Conservation (phyloP, 23 tunicate genomes). For the Diplosoma virens region DNA sequence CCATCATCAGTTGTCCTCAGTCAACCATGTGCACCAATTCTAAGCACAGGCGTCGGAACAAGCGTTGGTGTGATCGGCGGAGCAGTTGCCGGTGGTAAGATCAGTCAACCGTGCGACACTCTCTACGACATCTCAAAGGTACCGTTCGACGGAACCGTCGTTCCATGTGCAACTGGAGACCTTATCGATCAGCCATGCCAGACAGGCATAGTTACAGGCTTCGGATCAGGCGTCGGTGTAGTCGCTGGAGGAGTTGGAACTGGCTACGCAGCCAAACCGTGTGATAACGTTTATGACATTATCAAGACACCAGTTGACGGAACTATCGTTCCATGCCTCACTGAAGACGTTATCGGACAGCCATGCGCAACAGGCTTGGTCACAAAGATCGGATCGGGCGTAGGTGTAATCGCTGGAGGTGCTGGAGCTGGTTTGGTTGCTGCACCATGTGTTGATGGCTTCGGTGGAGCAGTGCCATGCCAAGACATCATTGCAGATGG, state of each 20-base stretch:
- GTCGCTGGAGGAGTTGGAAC: not conserved
- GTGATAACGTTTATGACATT: not conserved
- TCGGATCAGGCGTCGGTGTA: not conserved
- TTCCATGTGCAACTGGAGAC: not conserved
- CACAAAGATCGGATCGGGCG: too few relatives aligned
- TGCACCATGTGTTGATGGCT: too few relatives aligned
- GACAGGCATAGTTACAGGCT: not conserved
- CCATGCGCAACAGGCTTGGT: constrained; percentile 16
- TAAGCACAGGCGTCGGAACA: too few relatives aligned
- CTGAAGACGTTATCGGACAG: not conserved
- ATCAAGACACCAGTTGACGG: not conserved
- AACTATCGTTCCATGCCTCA: too few relatives aligned
- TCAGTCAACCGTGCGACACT: too few relatives aligned
- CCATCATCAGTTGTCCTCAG: not conserved
- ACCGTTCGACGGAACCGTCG: not conserved
- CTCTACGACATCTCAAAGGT: not conserved
- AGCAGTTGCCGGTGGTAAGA: not conserved
- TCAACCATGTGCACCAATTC: constrained; percentile 12
- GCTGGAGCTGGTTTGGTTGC: too few relatives aligned
- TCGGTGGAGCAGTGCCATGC: too few relatives aligned
- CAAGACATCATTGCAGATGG: too few relatives aligned
- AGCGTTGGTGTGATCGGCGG: constrained; percentile 1
- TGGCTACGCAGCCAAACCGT: not conserved
- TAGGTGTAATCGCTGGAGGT: too few relatives aligned
- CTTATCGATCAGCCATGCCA: too few relatives aligned